These are phyloP conservation scores for Drosophila eohydei DNA, from an alignment of 2,888 invertebrate species.

Conservation along the genomic window DNA sequence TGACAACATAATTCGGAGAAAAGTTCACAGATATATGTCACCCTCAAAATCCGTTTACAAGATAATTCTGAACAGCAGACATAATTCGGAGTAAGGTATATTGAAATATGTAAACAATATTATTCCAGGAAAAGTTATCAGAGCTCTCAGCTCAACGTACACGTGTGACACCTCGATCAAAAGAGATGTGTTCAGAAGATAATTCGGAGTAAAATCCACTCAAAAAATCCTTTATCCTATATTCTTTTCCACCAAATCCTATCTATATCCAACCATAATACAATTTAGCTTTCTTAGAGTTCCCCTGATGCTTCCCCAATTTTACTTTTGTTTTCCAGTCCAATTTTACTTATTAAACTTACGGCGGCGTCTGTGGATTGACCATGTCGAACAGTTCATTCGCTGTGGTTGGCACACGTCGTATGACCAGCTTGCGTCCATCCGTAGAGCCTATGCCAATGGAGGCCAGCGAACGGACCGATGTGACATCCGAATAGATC, in stretches of 20 bases:
- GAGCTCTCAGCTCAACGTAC: too few species aligned
- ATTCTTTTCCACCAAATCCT: too few species aligned
- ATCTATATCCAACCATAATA: too few species aligned
- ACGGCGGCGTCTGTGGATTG: conserved; percentile 91
- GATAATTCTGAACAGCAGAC: not conserved
- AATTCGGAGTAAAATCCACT: too few species aligned
- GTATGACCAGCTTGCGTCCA: conserved; percentile 93
- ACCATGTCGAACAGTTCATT: conserved; percentile 94
- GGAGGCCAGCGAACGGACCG: conserved; percentile 92
- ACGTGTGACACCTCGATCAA: too few species aligned
- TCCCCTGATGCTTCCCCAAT: not conserved
- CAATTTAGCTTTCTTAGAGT: too few species aligned
- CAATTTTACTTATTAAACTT: conserved; percentile 57
- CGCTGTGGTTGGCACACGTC: conserved; percentile 93
- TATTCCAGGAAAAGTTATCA: too few species aligned
- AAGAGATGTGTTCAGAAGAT: too few species aligned
- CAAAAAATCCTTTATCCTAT: too few species aligned
- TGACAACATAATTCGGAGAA: not conserved
- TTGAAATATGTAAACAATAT: not conserved
- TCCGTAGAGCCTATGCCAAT: conserved; percentile 96
- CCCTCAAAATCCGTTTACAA: too few species aligned
- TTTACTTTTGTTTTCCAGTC: not conserved
- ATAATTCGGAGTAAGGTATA: not conserved
- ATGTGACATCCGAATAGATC: conserved; percentile 88
- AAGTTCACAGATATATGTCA: not conserved